phyloP scores from a whole-genome alignment of 2,888 invertebrate species.

The Caenorhabditis japonica region DNA sequence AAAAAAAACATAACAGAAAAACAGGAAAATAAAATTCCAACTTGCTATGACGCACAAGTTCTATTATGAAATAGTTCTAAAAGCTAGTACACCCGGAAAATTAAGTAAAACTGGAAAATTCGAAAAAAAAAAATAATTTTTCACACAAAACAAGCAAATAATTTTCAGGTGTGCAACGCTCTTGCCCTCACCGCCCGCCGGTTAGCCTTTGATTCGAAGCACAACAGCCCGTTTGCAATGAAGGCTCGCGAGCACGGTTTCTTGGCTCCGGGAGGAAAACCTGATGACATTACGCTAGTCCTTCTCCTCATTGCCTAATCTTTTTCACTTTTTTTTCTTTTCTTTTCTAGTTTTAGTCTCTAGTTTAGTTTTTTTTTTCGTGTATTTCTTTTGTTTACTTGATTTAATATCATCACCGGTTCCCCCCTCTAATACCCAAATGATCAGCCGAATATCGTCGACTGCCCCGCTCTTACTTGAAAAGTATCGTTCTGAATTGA shows the following conservation, averaged over 20 bases:
- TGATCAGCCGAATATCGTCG: slow-evolving; percentile 12
- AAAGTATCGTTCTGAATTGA: slow-evolving; percentile 31
- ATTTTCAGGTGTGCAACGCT: slow-evolving; percentile 82
- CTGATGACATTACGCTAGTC: slow-evolving; percentile 97
- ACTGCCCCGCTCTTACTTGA: slow-evolving; percentile 9
- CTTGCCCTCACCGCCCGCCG: slow-evolving; percentile 95
- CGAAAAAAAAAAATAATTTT: not conserved
- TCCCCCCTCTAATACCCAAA: slow-evolving; percentile 8
- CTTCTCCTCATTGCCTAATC: slow-evolving; percentile 85
- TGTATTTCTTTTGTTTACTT: too few relatives aligned
- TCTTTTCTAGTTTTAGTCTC: slow-evolving; percentile 26
- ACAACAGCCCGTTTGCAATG: slow-evolving; percentile 94
- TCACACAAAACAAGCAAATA: too few relatives aligned
- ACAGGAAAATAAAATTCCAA: too few relatives aligned
- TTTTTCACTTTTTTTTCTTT: not conserved
- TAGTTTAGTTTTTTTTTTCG: slow-evolving; percentile 21
- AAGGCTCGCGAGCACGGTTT: slow-evolving; percentile 94
- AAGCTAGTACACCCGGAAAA: too few relatives aligned
- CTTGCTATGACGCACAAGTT: too few relatives aligned
- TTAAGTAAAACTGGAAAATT: slow-evolving; percentile 1
- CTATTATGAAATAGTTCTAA: too few relatives aligned
- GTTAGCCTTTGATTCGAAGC: slow-evolving; percentile 92
- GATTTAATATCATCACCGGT: too few relatives aligned
- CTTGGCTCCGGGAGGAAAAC: slow-evolving; percentile 92
- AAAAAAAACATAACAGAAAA: too few relatives aligned